Evolutionary conservation across 2,113 vertebrate genomes (phyloP).

Genomic region (Xerus inauris): DNA sequence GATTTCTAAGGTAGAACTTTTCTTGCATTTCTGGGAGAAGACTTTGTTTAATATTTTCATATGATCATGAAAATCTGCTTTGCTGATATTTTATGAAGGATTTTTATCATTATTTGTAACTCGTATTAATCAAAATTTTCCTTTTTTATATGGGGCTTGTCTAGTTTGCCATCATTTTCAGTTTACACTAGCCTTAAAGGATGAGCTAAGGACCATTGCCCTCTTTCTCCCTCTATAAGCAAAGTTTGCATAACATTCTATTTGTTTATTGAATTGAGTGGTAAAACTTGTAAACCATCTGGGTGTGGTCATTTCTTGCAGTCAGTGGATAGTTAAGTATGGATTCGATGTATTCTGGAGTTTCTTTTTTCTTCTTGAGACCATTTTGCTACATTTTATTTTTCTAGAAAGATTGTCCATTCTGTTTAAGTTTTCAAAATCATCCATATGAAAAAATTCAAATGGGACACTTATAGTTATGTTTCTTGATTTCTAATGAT

Average conservation of each 20-base stretch:
- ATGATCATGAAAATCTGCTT: neutral
- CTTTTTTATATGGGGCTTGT: neutral
- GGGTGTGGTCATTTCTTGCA: neutral
- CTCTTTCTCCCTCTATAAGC: neutral
- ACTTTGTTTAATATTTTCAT: neutral
- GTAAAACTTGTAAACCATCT: neutral
- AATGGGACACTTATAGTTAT: neutral
- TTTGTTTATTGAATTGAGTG: neutral
- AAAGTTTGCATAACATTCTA: neutral
- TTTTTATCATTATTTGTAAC: neutral
- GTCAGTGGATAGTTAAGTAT: neutral
- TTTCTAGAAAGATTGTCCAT: neutral
- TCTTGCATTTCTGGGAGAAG: neutral
- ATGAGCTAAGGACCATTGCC: neutral
- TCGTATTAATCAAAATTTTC: neutral
- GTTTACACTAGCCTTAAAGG: neutral
- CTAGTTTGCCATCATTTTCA: neutral
- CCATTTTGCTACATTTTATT: neutral
- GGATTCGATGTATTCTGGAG: neutral
- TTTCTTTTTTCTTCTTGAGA: neutral
- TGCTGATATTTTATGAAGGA: neutral
- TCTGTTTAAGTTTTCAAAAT: neutral
- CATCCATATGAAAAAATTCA: neutral
- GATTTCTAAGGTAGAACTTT: neutral
- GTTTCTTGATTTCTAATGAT: neutral